phyloP scores from a whole-genome alignment of 1,140 invertebrate species.

The Anoplolepis gracilipes region DNA sequence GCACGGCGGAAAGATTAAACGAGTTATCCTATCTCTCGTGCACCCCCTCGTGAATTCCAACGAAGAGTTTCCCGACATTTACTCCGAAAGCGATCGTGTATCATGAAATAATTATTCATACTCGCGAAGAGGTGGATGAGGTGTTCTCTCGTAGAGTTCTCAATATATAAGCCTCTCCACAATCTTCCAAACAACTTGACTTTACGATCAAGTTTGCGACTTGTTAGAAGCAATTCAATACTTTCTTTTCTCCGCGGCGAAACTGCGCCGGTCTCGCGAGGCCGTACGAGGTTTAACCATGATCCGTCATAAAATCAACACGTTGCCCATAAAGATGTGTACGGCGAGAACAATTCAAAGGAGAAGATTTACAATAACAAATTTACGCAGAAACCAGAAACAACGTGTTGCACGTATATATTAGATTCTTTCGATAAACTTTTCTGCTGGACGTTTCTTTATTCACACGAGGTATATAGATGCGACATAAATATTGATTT shows the following conservation, averaged over 20 bases:
- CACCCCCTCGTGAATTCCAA: too few relatives aligned
- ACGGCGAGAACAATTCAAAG: background rate
- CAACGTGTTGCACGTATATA: background rate
- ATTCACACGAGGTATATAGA: background rate
- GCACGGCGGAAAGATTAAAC: background rate
- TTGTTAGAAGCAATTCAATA: constrained; percentile 10
- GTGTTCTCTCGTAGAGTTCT: background rate
- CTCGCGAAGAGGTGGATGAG: background rate
- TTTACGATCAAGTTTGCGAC: constrained; percentile 37
- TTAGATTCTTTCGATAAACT: constrained; percentile 4
- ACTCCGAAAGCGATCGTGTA: constrained; percentile 8
- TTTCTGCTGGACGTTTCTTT: background rate
- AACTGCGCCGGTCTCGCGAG: background rate
- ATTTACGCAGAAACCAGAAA: background rate
- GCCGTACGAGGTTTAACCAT: background rate
- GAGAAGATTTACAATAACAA: background rate
- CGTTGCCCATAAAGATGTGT: constrained; percentile 17
- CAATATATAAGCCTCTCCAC: constrained; percentile 11
- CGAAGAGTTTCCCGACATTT: constrained; percentile 14
- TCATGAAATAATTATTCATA: constrained; percentile 58
- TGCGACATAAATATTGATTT: constrained; percentile 19
- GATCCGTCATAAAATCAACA: constrained; percentile 36
- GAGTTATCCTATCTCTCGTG: background rate
- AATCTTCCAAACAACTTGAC: constrained; percentile 46
- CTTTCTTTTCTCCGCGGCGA: too few relatives aligned